Percentiles rank a stretch among this genome's conserved stretches.
phyloP scores from a whole-genome alignment of 2,888 invertebrate genomes.

The Azorinus chamasolen region DNA sequence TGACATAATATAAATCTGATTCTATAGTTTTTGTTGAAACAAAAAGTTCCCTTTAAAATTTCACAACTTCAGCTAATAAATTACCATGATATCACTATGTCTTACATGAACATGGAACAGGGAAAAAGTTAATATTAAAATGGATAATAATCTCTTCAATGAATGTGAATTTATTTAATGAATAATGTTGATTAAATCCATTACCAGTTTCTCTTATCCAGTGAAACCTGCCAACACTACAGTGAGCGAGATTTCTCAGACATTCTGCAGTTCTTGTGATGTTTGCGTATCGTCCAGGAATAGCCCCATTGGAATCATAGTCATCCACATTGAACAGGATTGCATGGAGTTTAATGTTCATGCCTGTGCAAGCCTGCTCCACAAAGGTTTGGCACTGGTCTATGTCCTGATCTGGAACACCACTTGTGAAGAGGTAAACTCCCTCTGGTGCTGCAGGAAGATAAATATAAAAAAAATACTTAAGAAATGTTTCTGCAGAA shows the following conservation, averaged over 20 bases:
- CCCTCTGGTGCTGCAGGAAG: constrained; percentile 85
- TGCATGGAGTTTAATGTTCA: constrained; percentile 81
- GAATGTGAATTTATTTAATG: no score
- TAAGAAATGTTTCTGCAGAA: no score
- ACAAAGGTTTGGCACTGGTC: constrained; percentile 82
- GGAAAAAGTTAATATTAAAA: no score
- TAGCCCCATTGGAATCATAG: constrained; percentile 85
- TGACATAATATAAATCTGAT: no score
- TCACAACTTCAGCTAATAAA: no score
- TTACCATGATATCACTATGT: no score
- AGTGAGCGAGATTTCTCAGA: constrained; percentile 84
- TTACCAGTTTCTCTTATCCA: constrained; percentile 86
- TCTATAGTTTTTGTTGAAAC: no score
- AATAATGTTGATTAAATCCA: no score
- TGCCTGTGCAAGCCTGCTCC: constrained; percentile 82
- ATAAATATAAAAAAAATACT: no score
- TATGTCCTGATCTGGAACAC: constrained; percentile 85
- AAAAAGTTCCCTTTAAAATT: no score
- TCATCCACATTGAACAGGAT: constrained; percentile 86
- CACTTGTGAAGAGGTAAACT: constrained; percentile 86
- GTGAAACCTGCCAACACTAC: constrained; percentile 85
- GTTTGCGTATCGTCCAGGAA: constrained; percentile 86
- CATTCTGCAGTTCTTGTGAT: constrained; percentile 86
- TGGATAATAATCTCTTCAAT: no score
- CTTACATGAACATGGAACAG: no score